These are phyloP conservation scores for Lepidostoma basale DNA, from an alignment of 1,140 invertebrate genomes.

Conservation along the genomic window DNA sequence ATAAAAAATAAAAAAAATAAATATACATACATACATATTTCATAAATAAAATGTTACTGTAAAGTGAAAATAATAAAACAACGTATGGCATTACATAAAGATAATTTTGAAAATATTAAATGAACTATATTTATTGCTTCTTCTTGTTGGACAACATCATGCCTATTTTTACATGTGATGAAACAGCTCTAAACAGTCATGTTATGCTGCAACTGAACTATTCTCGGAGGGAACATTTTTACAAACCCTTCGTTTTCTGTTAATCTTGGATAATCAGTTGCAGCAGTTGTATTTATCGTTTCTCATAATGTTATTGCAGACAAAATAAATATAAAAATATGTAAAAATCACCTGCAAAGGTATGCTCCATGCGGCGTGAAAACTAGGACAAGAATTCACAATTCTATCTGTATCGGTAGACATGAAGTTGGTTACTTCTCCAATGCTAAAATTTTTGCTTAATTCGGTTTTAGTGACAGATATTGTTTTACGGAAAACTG, in stretches of 20 bases:
- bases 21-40: neutral
- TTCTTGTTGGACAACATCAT: no score
- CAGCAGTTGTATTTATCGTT: no score
- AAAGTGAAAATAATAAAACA: neutral
- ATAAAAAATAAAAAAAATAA: slow-evolving; percentile 29
- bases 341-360: slow-evolving; percentile 74
- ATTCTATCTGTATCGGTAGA: slow-evolving; percentile 95
- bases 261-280: no score
- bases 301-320: no score
- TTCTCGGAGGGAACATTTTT: no score
- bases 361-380: slow-evolving; percentile 96
- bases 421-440: slow-evolving; percentile 96
- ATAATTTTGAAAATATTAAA: no score
- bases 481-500: slow-evolving; percentile 86
- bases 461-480: slow-evolving; percentile 64
- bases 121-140: no score
- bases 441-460: slow-evolving; percentile 70
- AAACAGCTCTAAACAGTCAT: no score
- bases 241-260: no score
- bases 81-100: neutral
- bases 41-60: neutral
- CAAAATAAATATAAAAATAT: neutral
- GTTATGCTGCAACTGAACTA: no score
- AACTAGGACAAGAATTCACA: slow-evolving; percentile 93
- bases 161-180: no score